These are phyloP conservation scores for Apotomis capreana DNA, from an alignment of 2,888 invertebrate species.

Conservation along the genomic window DNA sequence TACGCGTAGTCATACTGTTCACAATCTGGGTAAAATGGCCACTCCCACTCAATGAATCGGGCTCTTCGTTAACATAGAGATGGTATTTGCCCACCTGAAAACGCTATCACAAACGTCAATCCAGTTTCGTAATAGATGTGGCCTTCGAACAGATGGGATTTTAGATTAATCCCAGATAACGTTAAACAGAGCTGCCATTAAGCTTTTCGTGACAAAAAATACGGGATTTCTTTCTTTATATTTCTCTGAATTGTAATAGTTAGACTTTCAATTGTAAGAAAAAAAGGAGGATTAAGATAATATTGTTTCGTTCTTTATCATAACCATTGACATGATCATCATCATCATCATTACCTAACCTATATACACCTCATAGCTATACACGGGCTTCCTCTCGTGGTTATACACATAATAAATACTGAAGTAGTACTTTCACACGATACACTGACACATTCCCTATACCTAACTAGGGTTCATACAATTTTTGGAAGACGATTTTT, in stretches of 20 bases:
- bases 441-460: too few species aligned
- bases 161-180: conserved; percentile 26
- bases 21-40: conserved; percentile 16
- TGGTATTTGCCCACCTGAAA: conserved; percentile 36
- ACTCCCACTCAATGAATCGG: conserved; percentile 48
- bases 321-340: too few species aligned
- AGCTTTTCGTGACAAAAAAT: conserved; percentile 3
- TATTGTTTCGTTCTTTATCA: background rate
- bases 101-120: conserved; percentile 35
- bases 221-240: background rate
- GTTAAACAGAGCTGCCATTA: conserved; percentile 12
- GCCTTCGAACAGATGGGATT: conserved; percentile 13
- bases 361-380: too few species aligned
- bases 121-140: conserved; percentile 26
- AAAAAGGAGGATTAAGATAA: conserved; percentile 5
- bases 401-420: too few species aligned
- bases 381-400: too few species aligned
- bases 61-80: conserved; percentile 41
- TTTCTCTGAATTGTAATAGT: background rate
- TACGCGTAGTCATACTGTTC: too few species aligned
- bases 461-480: too few species aligned
- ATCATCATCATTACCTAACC: too few species aligned
- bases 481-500: too few species aligned
- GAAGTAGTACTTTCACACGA: too few species aligned
- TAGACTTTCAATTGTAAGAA: background rate